Conservation (phyloP, 2,797 vertebrate genomes). For the Channa striata region DNA sequence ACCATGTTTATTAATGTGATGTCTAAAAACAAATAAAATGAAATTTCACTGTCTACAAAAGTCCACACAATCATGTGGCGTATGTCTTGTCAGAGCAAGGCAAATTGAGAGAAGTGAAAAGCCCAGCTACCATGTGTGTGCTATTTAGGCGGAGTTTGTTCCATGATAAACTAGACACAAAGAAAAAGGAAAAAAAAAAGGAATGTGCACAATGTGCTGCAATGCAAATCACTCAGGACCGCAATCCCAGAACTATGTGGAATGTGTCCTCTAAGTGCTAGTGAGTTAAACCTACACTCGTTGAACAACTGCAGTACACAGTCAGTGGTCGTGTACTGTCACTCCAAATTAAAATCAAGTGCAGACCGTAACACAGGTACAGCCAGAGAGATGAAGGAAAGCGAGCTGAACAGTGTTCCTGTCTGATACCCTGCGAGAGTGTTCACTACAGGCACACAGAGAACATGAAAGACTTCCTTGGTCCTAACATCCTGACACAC, state of each 20-base stretch:
- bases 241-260: conserved; percentile 69
- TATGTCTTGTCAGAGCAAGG: conserved; percentile 2
- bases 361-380: conserved; percentile 67
- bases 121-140: conserved; percentile 12
- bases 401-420: conserved; percentile 21
- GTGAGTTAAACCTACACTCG: conserved; percentile 72
- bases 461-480: conserved; percentile 14
- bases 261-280: conserved; percentile 73
- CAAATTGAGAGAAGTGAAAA: neutral
- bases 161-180: conserved; percentile 42
- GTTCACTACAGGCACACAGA: conserved; percentile 11
- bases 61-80: neutral
- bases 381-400: conserved; percentile 34
- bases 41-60: neutral
- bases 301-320: conserved; percentile 78
- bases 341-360: conserved; percentile 76
- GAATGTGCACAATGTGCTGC: conserved; percentile 55
- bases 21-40: conserved; percentile 3
- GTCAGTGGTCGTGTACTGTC: conserved; percentile 77
- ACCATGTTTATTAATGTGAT: conserved; percentile 16
- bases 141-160: conserved; percentile 40
- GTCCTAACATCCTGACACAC: neutral
- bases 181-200: conserved; percentile 24
- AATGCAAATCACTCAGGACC: conserved; percentile 58
- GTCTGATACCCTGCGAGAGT: conserved; percentile 16